Conservation (phyloP, 1,140 invertebrate genomes). For the Lordiphosa clarofinis region DNA sequence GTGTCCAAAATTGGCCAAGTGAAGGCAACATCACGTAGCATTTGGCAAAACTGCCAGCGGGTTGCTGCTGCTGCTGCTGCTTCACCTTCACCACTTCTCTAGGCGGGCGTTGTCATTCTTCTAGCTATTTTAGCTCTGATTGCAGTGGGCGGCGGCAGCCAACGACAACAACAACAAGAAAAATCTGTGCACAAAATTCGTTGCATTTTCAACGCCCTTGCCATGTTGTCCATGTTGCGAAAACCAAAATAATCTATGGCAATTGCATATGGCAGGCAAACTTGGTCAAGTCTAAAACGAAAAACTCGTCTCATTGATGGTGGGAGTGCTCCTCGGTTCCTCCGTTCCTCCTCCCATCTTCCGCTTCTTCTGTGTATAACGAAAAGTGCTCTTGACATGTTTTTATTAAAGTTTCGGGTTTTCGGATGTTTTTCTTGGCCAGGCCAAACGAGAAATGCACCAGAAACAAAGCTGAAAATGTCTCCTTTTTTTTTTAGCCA, state of each 20-base stretch:
- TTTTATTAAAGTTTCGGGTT: slow-evolving; percentile 69
- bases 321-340: slow-evolving; percentile 12
- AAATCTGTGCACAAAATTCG: slow-evolving; percentile 20
- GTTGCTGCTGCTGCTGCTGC: slow-evolving; percentile 2
- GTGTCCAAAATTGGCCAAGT: slow-evolving; percentile 65
- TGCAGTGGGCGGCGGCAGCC: slow-evolving; percentile 27
- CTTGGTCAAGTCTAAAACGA: slow-evolving; percentile 72
- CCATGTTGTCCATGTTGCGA: slow-evolving; percentile 36
- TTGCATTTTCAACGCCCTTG: slow-evolving; percentile 31
- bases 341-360: slow-evolving; percentile 20
- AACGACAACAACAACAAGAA: slow-evolving; percentile 4
- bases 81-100: slow-evolving; percentile 1
- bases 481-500: slow-evolving; percentile 3
- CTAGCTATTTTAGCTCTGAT: slow-evolving; percentile 28
- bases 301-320: slow-evolving; percentile 31
- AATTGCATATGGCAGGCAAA: slow-evolving; percentile 75
- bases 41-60: slow-evolving; percentile 13
- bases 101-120: slow-evolving; percentile 4
- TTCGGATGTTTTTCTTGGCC: slow-evolving; percentile 23
- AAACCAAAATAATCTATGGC: slow-evolving; percentile 53
- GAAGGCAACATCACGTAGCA: slow-evolving; percentile 61
- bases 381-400: slow-evolving; percentile 73
- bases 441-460: slow-evolving; percentile 11
- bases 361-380: slow-evolving; percentile 7
- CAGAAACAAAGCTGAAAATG: slow-evolving; percentile 23